phyloP scores from a whole-genome alignment of 1,140 invertebrate species.

The Dendrolimus punctatus region DNA sequence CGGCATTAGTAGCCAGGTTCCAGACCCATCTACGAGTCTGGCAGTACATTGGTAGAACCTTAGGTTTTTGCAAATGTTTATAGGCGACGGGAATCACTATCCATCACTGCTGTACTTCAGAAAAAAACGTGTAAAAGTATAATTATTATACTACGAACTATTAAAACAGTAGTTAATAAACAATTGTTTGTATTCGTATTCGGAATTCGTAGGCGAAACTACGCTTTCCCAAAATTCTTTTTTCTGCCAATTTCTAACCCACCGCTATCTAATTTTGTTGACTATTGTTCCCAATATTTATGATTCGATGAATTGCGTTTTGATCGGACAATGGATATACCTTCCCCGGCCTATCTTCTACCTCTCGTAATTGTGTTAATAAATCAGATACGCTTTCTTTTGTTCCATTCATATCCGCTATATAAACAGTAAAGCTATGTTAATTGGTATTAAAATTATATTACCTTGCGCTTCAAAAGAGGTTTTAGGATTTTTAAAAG shows the following conservation, averaged over 20 bases:
- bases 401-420: slow-evolving; percentile 12
- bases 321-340: slow-evolving; percentile 45
- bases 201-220: slow-evolving; percentile 18
- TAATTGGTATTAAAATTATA: not conserved
- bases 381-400: slow-evolving; percentile 45
- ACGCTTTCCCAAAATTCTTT: slow-evolving; percentile 25
- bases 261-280: slow-evolving; percentile 57
- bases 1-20: too few species aligned
- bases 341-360: slow-evolving; percentile 18
- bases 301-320: slow-evolving; percentile 49
- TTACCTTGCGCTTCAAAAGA: not conserved
- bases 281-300: slow-evolving; percentile 61
- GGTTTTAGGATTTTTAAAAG: too few species aligned
- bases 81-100: too few species aligned
- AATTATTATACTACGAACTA: too few species aligned
- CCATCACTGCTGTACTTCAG: too few species aligned
- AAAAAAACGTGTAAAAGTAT: too few species aligned
- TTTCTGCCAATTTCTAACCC: slow-evolving; percentile 30
- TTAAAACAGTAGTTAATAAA: too few species aligned
- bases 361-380: slow-evolving; percentile 40
- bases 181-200: slow-evolving; percentile 16
- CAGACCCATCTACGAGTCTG: too few species aligned
- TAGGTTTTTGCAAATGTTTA: too few species aligned
- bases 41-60: too few species aligned
- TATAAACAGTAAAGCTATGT: not conserved